Evolutionary conservation across 1,140 invertebrate genomes (phyloP), one percentile per base, ranked within the genome.

Genomic region (Euglossa dilemma): DNA sequence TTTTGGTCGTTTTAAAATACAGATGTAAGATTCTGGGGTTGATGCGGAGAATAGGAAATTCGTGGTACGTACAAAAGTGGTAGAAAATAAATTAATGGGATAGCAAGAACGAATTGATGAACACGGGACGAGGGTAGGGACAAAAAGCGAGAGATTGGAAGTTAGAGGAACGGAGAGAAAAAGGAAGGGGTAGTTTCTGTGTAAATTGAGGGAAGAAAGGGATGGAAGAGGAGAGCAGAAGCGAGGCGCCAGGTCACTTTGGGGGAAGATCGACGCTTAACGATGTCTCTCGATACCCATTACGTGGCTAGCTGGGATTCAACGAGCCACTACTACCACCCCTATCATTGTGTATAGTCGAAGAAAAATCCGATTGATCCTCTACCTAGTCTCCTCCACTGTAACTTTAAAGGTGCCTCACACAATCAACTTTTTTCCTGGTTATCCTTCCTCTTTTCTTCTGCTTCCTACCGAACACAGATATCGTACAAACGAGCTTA

Each of bases 201-300:
- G 54, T 12, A 16, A 50, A 75, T 11, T 16, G 45, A 47, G 23
- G 43, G 43, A 47, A 67, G 61, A n/a, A 18, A 47, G 36, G 23
- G 28, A 14, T 50, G 69, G 77, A 52, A 78, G 61, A 70, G 73
- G 71, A 54, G 70, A 70, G 47, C 59, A 80, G 69, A 84, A 83
- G 67, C 85, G 79, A 91, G 92, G 91, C 91, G 91, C 92, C 91
- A 87, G 76, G 85, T 89, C 90, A 92, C 91, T 92, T 91, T 90
- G 84, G 82, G 74, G 83, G 71, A 86, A 84, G 87, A 91, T 92
- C 89, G 87, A 88, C 91, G 86, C 85, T 86, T 90, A 87, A 91
- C 88, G 87, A 91, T 88, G 86, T 80, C 83, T 89, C 86, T 90
- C 85, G 90, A 89, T 91, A 89, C 87, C 83, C 80, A 80, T 85